These are phyloP conservation scores for Alviniconcha marisindica DNA, from an alignment of 1,140 invertebrate genomes.

Conservation along the genomic window DNA sequence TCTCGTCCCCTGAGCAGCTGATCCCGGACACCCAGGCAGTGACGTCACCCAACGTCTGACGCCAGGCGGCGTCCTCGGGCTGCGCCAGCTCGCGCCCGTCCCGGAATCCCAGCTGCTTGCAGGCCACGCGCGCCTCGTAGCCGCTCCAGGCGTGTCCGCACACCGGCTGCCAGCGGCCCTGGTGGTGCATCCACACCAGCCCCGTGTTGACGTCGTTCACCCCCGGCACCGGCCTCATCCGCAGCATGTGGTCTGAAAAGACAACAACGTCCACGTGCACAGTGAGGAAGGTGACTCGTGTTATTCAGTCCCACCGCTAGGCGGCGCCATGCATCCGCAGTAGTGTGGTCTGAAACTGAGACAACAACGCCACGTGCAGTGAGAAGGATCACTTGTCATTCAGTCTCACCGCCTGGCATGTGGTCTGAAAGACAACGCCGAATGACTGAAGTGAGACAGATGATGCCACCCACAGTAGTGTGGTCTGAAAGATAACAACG, in stretches of 20 bases:
- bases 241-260: slow-evolving; percentile 55
- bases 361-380: too few relatives aligned
- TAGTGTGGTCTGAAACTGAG: too few relatives aligned
- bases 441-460: too few relatives aligned
- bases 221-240: slow-evolving; percentile 43
- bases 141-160: slow-evolving; percentile 95
- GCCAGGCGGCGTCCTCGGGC: slow-evolving; percentile 1
- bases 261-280: too few relatives aligned
- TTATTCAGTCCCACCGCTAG: too few relatives aligned
- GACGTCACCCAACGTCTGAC: slow-evolving; percentile 28
- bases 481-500: too few relatives aligned
- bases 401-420: too few relatives aligned
- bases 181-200: slow-evolving; percentile 92
- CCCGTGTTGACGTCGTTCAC: slow-evolving; percentile 78
- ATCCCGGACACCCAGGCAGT: slow-evolving; percentile 92
- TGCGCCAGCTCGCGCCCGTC: slow-evolving; percentile 45
- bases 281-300: too few relatives aligned
- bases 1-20: slow-evolving; percentile 88
- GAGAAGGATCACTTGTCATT: too few relatives aligned
- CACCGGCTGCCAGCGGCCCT: slow-evolving; percentile 90
- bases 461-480: too few relatives aligned
- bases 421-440: too few relatives aligned
- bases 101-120: slow-evolving; percentile 73
- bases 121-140: slow-evolving; percentile 89
- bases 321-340: too few relatives aligned